These are phyloP conservation scores for Drosophila formosana DNA, from an alignment of 2,888 invertebrate species.

Conservation along the genomic window DNA sequence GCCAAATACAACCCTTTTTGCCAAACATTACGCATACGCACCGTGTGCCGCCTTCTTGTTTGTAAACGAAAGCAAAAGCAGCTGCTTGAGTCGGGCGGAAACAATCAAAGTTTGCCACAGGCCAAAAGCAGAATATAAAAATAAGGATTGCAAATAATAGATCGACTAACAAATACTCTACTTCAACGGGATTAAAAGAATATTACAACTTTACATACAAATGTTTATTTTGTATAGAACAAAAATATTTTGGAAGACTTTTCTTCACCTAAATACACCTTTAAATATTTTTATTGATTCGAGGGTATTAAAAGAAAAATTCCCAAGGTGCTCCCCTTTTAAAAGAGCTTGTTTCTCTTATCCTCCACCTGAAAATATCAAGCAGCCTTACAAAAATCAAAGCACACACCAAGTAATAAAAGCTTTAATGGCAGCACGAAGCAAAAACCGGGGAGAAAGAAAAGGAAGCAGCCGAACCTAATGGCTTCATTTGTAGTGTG, in stretches of 20 bases:
- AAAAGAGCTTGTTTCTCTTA: constrained; percentile 39
- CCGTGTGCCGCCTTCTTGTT: constrained; percentile 25
- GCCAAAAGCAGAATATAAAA: constrained; percentile 20
- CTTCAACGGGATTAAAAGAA: background rate
- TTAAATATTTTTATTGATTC: background rate
- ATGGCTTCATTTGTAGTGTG: constrained; percentile 67
- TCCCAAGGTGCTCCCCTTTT: constrained; percentile 25
- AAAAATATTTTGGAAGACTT: no score
- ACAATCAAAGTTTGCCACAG: constrained; percentile 71
- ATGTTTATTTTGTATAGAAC: no score
- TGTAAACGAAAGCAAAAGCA: constrained; percentile 38
- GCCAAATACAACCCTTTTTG: constrained; percentile 57
- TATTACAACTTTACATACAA: background rate
- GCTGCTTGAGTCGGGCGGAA: constrained; percentile 41
- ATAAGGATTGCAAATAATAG: background rate
- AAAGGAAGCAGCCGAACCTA: constrained; percentile 38
- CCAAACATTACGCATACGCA: constrained; percentile 71
- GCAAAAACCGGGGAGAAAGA: constrained; percentile 4
- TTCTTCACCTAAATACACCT: no score
- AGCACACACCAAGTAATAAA: constrained; percentile 46
- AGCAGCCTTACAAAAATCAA: constrained; percentile 54
- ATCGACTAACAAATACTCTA: constrained; percentile 7
- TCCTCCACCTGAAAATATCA: constrained; percentile 46
- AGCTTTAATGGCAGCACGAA: constrained; percentile 39
- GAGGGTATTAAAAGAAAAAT: constrained; percentile 9